Percentiles rank a stretch among this genome's conserved stretches.
Evolutionary conservation across 2,113 vertebrate species (phyloP).

Genomic region (Datnioides undecimradiatus): DNA sequence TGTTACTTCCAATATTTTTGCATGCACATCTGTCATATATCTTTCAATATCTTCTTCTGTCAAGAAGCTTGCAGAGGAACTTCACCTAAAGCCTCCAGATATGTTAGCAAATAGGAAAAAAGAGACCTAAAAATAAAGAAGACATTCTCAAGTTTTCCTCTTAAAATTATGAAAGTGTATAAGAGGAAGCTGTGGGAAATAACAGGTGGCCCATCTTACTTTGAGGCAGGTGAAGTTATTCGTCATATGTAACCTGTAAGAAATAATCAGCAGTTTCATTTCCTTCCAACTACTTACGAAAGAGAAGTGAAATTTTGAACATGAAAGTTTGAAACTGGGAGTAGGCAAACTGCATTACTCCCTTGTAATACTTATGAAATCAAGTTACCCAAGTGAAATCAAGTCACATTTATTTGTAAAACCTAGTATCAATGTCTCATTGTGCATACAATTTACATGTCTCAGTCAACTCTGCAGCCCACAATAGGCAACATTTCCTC

Average conservation of each 20-base stretch:
- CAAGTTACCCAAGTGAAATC: neutral
- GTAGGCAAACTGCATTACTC: neutral
- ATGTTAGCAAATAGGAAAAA: neutral
- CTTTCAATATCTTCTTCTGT: neutral
- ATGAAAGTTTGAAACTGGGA: rapidly evolving
- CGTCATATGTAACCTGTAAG: neutral
- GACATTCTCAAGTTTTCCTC: neutral
- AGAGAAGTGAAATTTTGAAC: slow-evolving; percentile 45
- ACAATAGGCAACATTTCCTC: neutral
- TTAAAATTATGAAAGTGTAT: neutral
- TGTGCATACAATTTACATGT: neutral
- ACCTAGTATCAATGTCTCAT: neutral
- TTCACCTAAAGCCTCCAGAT: neutral
- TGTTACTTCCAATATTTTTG: neutral
- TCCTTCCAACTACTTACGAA: neutral
- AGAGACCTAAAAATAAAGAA: too few species aligned
- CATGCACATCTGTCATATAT: neutral
- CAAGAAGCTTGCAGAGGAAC: neutral
- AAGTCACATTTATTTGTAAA: slow-evolving; percentile 15
- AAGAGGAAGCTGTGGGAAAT: neutral
- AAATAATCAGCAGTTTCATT: slow-evolving; percentile 41
- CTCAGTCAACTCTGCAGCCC: neutral
- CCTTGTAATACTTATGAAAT: neutral
- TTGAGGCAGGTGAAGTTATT: neutral
- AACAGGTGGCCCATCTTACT: neutral